Conservation (phyloP, 37 sponge, comb jelly and placozoan species). For the Hexactinellida sp. region DNA sequence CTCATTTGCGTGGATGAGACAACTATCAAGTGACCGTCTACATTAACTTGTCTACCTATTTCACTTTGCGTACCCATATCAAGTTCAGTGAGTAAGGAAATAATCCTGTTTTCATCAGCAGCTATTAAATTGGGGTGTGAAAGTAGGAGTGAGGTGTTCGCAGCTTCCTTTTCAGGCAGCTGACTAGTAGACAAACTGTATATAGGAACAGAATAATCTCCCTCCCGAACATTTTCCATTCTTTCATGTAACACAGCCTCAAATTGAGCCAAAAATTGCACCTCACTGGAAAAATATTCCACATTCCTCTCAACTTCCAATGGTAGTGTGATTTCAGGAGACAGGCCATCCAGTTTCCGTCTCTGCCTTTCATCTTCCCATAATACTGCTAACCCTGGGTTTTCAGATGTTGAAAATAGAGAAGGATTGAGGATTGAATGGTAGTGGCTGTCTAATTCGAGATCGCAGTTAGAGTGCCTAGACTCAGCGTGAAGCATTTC, state of each 20-base stretch:
- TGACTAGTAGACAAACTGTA: background rate
- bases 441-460: background rate
- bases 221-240: background rate
- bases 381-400: constrained; percentile 63
- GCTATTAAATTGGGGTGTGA: background rate
- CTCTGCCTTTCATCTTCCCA: constrained; percentile 74
- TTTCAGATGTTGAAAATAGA: background rate
- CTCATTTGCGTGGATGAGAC: background rate
- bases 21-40: background rate
- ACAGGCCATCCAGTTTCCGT: background rate
- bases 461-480: constrained; percentile 11
- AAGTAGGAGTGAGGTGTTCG: background rate
- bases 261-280: background rate
- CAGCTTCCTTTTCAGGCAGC: background rate
- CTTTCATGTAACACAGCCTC: background rate
- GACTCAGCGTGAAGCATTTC: background rate
- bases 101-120: background rate
- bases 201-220: background rate
- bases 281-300: background rate
- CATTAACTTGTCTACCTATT: background rate
- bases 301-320: background rate
- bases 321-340: background rate
- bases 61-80: background rate
- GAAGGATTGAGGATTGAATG: background rate
- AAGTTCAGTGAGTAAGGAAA: background rate